Conservation (phyloP, 2,888 invertebrate species). For the Conops quadrifasciatus region DNA sequence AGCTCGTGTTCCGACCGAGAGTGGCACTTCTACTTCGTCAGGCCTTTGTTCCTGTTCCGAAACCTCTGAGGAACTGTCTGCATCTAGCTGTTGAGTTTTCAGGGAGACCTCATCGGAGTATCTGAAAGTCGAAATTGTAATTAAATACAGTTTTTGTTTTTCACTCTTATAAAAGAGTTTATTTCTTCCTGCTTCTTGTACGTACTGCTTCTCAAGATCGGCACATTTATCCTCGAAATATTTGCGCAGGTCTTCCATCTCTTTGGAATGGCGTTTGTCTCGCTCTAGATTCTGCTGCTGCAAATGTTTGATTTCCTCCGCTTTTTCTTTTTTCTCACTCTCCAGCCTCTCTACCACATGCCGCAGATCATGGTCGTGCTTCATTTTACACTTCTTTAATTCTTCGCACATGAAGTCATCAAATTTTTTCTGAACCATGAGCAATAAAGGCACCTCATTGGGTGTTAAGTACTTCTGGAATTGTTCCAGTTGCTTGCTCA, state of each 20-base stretch:
- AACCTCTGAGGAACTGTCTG: conserved; percentile 60
- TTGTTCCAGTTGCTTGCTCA: conserved; percentile 63
- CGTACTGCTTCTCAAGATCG: conserved; percentile 80
- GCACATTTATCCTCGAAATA: conserved; percentile 84
- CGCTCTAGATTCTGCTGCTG: conserved; percentile 70
- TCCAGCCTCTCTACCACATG: conserved; percentile 64
- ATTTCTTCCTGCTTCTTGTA: not conserved
- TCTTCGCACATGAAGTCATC: conserved; percentile 69
- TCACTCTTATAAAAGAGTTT: not conserved
- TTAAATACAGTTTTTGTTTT: not conserved
- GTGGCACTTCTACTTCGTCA: conserved; percentile 49
- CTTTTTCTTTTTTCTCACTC: conserved; percentile 69
- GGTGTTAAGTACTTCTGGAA: conserved; percentile 61
- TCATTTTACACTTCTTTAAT: conserved; percentile 65
- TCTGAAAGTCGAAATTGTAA: not conserved
- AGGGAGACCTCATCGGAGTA: conserved; percentile 74
- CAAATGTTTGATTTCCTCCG: conserved; percentile 67
- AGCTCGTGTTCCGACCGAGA: conserved; percentile 40
- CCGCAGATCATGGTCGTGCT: conserved; percentile 58
- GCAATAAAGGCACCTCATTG: conserved; percentile 62
- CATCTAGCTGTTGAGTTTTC: conserved; percentile 71
- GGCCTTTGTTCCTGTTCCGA: conserved; percentile 62
- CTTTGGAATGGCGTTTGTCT: conserved; percentile 73
- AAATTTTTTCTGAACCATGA: conserved; percentile 68
- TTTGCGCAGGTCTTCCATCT: conserved; percentile 80